Evolutionary conservation across 35 echinoderm and acorn worm species (phyloP), one percentile per base, ranked within the genome.

Genomic region (Patiria miniata): DNA sequence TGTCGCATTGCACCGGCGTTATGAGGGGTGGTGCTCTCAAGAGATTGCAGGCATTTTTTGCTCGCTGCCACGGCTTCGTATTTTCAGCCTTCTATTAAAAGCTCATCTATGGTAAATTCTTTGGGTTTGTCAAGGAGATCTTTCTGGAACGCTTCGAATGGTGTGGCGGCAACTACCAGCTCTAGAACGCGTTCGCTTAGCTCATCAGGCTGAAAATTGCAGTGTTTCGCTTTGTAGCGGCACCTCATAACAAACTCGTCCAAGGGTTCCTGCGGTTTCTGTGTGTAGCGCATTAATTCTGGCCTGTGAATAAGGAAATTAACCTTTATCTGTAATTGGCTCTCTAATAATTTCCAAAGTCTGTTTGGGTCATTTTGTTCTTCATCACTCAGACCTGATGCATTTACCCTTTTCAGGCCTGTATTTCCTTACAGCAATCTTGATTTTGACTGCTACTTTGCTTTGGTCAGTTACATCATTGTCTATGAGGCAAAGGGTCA

Each of bases 231-330:
- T 51, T 93, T 93, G 37, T 60, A 36, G 18, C 78, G 51, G 51
- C 86, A 93, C 21, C 91, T 30, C 42, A 79, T 84, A 30, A 93
- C 40, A 60, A 89, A 89, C n/a, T n/a, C n/a, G n/a, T n/a, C n/a
- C n/a, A n/a, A n/a, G n/a, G n/a, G n/a, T n/a, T n/a, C n/a, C n/a
- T 39, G 85, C 86, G n/a, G n/a, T n/a, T 87, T 86, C 21, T 83
- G 77, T 51, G 80, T 91, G 61, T n/a, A n/a, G n/a, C n/a, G n/a
- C n/a, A n/a, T n/a, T n/a, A n/a, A n/a, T n/a, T n/a, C n/a, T n/a
- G n/a, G n/a, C n/a, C n/a, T n/a, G n/a, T n/a, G n/a, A n/a, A n/a
- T n/a, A n/a, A n/a, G n/a, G n/a, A n/a, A n/a, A n/a, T n/a, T n/a
- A n/a, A n/a, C n/a, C n/a, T n/a, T n/a, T n/a, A n/a, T n/a, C n/a